phyloP scores from a whole-genome alignment of 2,888 invertebrate species.

The Rhimphoctona megacephalus region DNA sequence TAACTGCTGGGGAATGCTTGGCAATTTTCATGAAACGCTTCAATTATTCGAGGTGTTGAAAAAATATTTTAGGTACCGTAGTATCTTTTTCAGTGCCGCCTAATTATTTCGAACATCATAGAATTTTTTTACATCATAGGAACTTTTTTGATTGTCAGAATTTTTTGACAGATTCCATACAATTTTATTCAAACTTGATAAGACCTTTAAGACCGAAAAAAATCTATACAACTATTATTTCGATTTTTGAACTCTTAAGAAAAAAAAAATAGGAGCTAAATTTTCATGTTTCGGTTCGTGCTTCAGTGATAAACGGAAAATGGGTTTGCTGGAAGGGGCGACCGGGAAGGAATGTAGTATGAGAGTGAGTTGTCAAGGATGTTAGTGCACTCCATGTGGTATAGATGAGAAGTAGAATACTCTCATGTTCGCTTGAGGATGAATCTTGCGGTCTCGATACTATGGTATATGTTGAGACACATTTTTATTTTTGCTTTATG shows the following conservation, averaged over 20 bases:
- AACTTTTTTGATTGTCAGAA: not conserved
- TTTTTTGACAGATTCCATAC: not conserved
- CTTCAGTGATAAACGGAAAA: not conserved
- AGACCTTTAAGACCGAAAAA: not conserved
- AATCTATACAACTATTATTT: not conserved
- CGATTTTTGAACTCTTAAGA: not conserved
- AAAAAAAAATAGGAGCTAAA: not conserved
- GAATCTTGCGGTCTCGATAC: conserved; percentile 39
- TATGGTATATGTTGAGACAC: not conserved
- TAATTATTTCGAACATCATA: not conserved
- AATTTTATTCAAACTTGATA: not conserved
- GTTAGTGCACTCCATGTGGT: conserved; percentile 26
- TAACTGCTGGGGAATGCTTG: not conserved
- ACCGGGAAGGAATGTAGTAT: conserved; percentile 8
- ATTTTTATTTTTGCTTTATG: not conserved
- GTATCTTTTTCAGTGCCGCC: not conserved
- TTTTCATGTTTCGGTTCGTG: not conserved
- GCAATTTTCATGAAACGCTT: not conserved
- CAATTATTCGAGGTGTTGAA: not conserved
- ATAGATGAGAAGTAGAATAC: not conserved
- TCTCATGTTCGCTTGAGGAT: conserved; percentile 31
- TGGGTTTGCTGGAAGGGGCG: conserved; percentile 35
- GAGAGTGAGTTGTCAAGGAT: conserved; percentile 11
- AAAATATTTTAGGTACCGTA: not conserved
- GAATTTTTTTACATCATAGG: not conserved